Evolutionary conservation across 92 coral and sea anemone species (phyloP), one percentile per base, ranked within the genome.

Genomic region (Desmophyllum pertusum): DNA sequence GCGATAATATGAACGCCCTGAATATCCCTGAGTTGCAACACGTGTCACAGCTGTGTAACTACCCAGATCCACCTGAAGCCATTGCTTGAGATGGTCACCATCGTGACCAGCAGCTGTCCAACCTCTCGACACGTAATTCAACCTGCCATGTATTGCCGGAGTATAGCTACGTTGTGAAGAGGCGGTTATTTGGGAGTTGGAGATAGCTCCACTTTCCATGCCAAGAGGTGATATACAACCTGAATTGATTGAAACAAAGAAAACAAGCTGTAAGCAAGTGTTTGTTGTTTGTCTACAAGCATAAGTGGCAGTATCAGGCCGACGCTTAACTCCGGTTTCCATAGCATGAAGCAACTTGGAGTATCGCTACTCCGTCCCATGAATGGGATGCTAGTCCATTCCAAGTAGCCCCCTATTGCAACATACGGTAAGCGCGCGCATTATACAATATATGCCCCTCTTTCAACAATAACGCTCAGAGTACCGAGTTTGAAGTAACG

Each of bases 211-310:
- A 62, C 37, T 75, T 61, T 83, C 87, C 80, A 83, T 83, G 19
- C 87, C 87, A 38, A 83, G 87, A 36, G 87, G 55, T 39, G 81
- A 37, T 23, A 40, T 38, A 53, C 81, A 77, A 25, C 69, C 81
- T 77, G 29, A 18, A 77, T 25, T 39, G 10, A 5, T 36, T 11
- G 5, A 29, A 59, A 59, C 3, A 59, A 13, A 10, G 65, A 27
- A n/a, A n/a, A n/a, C n/a, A n/a, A n/a, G n/a, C n/a, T n/a, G n/a
- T n/a, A n/a, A n/a, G n/a, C n/a, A n/a, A n/a, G n/a, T n/a, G n/a
- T n/a, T n/a, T n/a, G n/a, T n/a, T n/a, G n/a, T n/a, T n/a, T n/a
- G n/a, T n/a, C n/a, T n/a, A n/a, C n/a, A n/a, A n/a, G n/a, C n/a
- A n/a, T n/a, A n/a, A n/a, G n/a, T n/a, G n/a, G n/a, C n/a, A n/a